Evolutionary conservation across 2,888 invertebrate species (phyloP), one percentile per base, ranked within the genome.

Genomic region (Steromphala cineraria): DNA sequence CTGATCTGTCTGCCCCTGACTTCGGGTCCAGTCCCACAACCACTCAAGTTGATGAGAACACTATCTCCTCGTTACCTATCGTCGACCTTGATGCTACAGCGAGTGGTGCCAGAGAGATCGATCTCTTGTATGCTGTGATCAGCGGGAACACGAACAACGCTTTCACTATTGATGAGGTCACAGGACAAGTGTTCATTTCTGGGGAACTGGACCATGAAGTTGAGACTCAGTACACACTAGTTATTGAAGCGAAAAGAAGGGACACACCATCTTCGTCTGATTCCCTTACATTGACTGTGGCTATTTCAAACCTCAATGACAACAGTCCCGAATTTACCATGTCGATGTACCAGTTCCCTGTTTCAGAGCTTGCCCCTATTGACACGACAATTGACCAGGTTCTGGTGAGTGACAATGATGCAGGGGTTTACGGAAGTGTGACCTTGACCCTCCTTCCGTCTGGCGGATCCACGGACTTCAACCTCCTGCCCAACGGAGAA

Each of bases 401-500:
- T 2, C 21, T 62, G 1, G 88, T 88, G 5, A 80, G 85, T 2
- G 90, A 90, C 75, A 67, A 24, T 2, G 90, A 90, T 74, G 52
- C 17, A 1, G 87, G 83, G 4, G 31, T 75, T 8, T 84, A 85
- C 75, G 82, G 82, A 10, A 36, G 28, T 7, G 24, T 82, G 19
- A 53, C 52, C 4, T n/a, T 75, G 31, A 79, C 75, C 4, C 28
- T 81, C 46, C 17, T 28, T 28, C 62, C 62, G 4, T 28, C 78
- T 0, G 80, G 76, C 0, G 36, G 15, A 5, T 24, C 78, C 36
- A 15, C 75, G 7, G 53, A 79, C n/a, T 89, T 89, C 80, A 36
- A 31, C 10, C 95, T 98, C 75, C 97, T 98, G 91, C 96, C 97
- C 84, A 96, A 95, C 0, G 98, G 98, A 0, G 96, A 96, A 87